Evolutionary conservation across 2,888 invertebrate species (phyloP), one percentile per base, ranked within the genome.

Genomic region (Dicyrtomina minuta): DNA sequence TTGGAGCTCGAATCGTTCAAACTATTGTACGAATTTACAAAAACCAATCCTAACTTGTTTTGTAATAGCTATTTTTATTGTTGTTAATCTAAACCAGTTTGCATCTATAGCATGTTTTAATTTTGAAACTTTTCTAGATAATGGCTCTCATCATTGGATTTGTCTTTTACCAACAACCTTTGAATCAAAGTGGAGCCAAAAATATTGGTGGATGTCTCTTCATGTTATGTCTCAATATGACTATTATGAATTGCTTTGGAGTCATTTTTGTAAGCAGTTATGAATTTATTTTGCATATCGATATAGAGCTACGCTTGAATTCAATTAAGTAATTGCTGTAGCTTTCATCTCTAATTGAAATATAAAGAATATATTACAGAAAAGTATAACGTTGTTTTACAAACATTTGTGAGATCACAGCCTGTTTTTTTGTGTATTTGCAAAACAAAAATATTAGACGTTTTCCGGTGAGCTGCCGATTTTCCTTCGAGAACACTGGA

Each of bases 181-280:
- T 91, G 66, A 89, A 90, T 80, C 92, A 92, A 81, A 91, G 91
- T 79, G 96, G 93, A 1, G 92, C 96, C 0, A 91, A 92, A 89
- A 96, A 96, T 82, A 92, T 96, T 75, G 95, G 94, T 81, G 96
- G 96, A 51, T 92, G 91, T 33, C 85, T 96, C 66, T 96, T 94
- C 82, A 88, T 95, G 80, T 90, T 94, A 81, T 86, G 94, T 60
- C 92, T 92, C 17, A 94, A 93, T 80, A 91, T 94, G 90, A 95
- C 96, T 6, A 95, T 96, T 82, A 92, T 93, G 79, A 96, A 95
- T 82, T 89, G 94, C n/a, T 95, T 95, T 80, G 92, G 94, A 71
- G 96, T 96, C 53, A 89, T 96, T 70, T 92, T 91, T 39, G 68
- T 68, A 62, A 68, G 51, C n/a, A 5, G 15, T 41, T n/a, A n/a